Evolutionary conservation across 53 echinoderm and acorn worm species (phyloP).

Genomic region (Glandiceps talaboti): DNA sequence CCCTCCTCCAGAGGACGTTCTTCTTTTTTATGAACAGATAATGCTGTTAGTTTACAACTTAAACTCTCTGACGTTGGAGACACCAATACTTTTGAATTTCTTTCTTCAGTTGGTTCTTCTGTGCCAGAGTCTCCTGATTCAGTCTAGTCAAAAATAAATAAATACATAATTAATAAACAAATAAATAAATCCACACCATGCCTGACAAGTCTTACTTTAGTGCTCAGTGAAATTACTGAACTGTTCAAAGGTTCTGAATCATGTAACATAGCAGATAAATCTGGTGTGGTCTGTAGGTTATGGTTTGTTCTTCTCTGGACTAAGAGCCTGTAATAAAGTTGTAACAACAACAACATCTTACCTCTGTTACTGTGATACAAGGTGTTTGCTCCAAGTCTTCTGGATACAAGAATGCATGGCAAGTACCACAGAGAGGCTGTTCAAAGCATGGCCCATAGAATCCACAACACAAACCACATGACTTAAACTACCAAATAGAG

Average conservation of each 20-base stretch:
- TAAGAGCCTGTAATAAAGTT: too few relatives aligned
- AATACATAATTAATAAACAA: too few relatives aligned
- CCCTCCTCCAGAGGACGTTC: conserved; percentile 1
- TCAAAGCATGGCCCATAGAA: conserved; percentile 3
- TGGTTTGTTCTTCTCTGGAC: too few relatives aligned
- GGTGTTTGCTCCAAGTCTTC: conserved; percentile 1
- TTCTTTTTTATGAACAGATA: conserved; percentile 1
- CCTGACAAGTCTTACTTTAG: not conserved
- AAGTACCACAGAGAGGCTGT: conserved; percentile 6
- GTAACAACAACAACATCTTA: too few relatives aligned
- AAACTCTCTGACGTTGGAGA: conserved; percentile 3
- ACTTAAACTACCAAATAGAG: not conserved
- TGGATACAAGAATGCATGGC: conserved; percentile 14
- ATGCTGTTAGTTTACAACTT: not conserved
- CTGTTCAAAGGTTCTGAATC: not conserved
- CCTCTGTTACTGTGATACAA: conserved; percentile 13
- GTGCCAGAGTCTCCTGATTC: conserved; percentile 9
- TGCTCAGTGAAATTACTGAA: not conserved
- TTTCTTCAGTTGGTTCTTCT: conserved; percentile 11
- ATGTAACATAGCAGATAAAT: not conserved
- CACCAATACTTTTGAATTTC: not conserved
- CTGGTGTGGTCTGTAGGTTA: too few relatives aligned
- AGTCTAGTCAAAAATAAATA: not conserved
- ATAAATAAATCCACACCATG: not conserved
- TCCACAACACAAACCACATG: conserved; percentile 4